Evolutionary conservation across 2,797 vertebrate species (phyloP).

Genomic region (Rhinella marina): DNA sequence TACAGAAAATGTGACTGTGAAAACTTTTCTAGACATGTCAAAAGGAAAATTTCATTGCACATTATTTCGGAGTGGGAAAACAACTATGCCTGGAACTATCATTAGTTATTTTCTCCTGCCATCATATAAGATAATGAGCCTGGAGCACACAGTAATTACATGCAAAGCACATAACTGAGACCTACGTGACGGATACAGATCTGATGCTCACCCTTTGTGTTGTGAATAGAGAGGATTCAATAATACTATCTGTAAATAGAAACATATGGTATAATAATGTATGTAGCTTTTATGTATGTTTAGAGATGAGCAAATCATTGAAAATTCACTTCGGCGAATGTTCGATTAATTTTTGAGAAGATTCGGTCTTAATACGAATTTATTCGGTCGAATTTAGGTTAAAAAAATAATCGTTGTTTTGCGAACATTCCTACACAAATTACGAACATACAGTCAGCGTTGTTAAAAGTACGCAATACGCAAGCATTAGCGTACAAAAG

Average conservation of each 20-base stretch:
- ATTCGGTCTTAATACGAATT: too few relatives aligned
- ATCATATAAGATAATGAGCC: not conserved
- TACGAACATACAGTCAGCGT: too few relatives aligned
- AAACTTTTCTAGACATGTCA: not conserved
- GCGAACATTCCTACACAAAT: too few relatives aligned
- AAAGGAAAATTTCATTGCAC: not conserved
- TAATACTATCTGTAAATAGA: not conserved
- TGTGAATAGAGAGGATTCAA: not conserved
- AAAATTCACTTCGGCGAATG: too few relatives aligned
- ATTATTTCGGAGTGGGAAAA: not conserved
- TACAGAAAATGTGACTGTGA: not conserved
- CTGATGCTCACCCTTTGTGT: not conserved
- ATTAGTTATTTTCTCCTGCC: not conserved
- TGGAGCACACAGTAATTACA: not conserved
- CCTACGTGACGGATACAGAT: not conserved
- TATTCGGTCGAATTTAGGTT: too few relatives aligned
- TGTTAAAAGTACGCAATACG: too few relatives aligned
- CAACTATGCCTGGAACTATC: not conserved
- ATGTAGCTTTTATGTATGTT: too few relatives aligned
- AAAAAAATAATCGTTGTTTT: too few relatives aligned
- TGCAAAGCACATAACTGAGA: not conserved
- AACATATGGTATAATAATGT: too few relatives aligned
- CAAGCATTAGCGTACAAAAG: too few relatives aligned
- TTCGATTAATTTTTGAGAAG: too few relatives aligned
- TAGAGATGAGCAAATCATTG: too few relatives aligned